Conservation (phyloP, 2,113 vertebrate species). For the Thalassoma bifasciatum region DNA sequence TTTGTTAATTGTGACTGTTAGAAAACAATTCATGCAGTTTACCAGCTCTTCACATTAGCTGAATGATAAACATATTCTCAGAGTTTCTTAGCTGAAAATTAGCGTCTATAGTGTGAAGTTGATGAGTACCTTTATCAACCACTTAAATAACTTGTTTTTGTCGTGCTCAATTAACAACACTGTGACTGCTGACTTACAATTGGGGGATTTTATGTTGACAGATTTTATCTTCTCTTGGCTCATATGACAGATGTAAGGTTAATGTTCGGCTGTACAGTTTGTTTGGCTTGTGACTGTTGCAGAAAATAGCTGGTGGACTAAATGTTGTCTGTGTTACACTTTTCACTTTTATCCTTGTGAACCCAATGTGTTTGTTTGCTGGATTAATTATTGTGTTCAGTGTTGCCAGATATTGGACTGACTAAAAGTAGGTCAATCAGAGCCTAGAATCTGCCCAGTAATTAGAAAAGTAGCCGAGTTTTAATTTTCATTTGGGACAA, state of each 20-base stretch:
- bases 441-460: not conserved
- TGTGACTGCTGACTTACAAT: not conserved
- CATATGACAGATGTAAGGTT: not conserved
- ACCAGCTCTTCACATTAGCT: no score
- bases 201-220: not conserved
- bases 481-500: not conserved
- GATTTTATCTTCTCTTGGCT: not conserved
- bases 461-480: constrained; percentile 4
- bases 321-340: not conserved
- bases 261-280: not conserved
- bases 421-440: not conserved
- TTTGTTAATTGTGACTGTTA: no score
- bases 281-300: not conserved
- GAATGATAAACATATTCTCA: no score
- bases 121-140: no score
- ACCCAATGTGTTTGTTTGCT: not conserved
- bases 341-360: not conserved
- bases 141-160: not conserved
- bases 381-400: constrained; percentile 2
- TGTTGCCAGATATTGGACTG: not conserved
- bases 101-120: no score
- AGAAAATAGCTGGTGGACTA: not conserved
- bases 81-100: no score
- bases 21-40: no score
- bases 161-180: not conserved